Conservation (phyloP, 2,797 vertebrate species). For the Notolepis coatsorum region DNA sequence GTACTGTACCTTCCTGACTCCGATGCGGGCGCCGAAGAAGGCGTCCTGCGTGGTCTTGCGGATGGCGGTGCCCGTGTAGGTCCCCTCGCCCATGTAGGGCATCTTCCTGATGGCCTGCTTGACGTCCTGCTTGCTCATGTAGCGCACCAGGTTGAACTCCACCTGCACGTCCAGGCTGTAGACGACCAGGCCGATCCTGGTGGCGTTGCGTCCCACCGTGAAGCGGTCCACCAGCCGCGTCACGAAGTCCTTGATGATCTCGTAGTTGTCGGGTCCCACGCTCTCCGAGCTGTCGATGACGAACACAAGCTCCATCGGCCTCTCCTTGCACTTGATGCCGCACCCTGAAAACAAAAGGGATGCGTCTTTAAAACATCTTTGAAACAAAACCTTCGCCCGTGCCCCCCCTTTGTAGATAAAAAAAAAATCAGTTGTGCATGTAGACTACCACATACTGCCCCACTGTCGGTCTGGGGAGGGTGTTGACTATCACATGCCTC, state of each 20-base stretch:
- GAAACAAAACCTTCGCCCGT: background rate
- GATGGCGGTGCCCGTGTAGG: conserved; percentile 92
- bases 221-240: conserved; percentile 89
- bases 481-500: too few relatives aligned
- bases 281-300: conserved; percentile 96
- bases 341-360: conserved; percentile 80
- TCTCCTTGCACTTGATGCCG: conserved; percentile 92
- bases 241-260: conserved; percentile 94
- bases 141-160: conserved; percentile 88
- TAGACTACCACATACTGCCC: too few relatives aligned
- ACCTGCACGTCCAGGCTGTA: conserved; percentile 91
- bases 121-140: conserved; percentile 85
- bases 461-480: too few relatives aligned
- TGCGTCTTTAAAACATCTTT: background rate
- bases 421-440: too few relatives aligned
- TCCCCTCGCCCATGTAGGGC: conserved; percentile 92
- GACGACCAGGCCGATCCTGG: conserved; percentile 90
- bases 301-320: conserved; percentile 94
- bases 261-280: conserved; percentile 93
- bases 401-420: too few relatives aligned
- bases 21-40: conserved; percentile 85
- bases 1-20: conserved; percentile 92
- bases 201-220: conserved; percentile 90
- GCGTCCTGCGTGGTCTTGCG: conserved; percentile 91
- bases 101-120: conserved; percentile 90